Evolutionary conservation across 1,140 invertebrate genomes (phyloP), one percentile per base, ranked within the genome.

Genomic region (Drosophila truncata): DNA sequence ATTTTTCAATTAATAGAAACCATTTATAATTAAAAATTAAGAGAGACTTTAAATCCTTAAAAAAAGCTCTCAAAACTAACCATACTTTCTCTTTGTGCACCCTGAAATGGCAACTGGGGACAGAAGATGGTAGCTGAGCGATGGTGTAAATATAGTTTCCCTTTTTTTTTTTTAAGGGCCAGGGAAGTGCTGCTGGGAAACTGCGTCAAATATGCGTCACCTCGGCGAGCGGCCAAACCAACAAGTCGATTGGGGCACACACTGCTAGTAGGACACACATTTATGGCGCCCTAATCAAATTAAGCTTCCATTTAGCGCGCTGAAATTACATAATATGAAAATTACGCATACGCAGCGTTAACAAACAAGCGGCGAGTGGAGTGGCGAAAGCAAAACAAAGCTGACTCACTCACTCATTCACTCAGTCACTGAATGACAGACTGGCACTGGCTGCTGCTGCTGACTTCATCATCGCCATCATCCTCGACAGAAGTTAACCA

Each of bases 281-380:
- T 88, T 90, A 88, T 78, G 84, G 73, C 70, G 85, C 62, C 72
- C 75, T 90, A 88, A 88, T 88, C 85, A 88, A 88, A 90, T 88
- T 88, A 88, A 76, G 84, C 78, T 82, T 79, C 66, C 81, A 90
- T 88, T 88, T 81, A 85, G 80, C 70, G 80, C 75, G 78, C 75
- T 62, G 41, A 78, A 88, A 90, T 90, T 90, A 81, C 72, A 90
- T 90, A 90, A 90, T 80, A 85, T 78, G 73, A 75, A 88, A 85
- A 90, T 90, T 90, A 88, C 85, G 84, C 84, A 88, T 79, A 88
- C 83, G 84, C 83, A 83, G 39, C 77, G 58, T 80, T 42, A 64
- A 35, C 74, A 60, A 64, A 80, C 78, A 70, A 70, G 60, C 39
- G 31, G 64, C 55, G 64, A 44, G 52, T 70, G 65, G 42, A 55